These are phyloP conservation scores for Orthonevra nobilis DNA, from an alignment of 2,888 invertebrate genomes.

Conservation along the genomic window DNA sequence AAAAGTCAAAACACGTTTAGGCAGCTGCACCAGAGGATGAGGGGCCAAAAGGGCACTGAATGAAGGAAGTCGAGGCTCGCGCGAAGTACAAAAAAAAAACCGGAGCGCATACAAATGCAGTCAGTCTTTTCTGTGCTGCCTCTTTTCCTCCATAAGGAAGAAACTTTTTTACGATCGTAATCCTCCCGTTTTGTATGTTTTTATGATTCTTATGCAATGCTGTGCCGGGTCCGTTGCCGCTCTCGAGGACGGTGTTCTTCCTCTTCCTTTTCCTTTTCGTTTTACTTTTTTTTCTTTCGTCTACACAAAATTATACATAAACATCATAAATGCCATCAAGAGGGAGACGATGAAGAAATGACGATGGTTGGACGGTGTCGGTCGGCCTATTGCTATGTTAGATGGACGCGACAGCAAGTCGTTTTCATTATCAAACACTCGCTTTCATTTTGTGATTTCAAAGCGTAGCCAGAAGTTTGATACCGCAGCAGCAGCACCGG, in stretches of 20 bases:
- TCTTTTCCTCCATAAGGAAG: constrained; percentile 65
- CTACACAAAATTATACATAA: constrained; percentile 50
- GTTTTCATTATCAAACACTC: constrained; percentile 45
- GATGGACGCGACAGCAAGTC: no score
- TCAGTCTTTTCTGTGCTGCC: no score
- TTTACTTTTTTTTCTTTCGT: constrained; percentile 12
- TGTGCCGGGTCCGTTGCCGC: background rate
- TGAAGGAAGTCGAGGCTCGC: constrained; percentile 9
- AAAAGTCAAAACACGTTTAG: constrained; percentile 16
- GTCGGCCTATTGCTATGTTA: no score
- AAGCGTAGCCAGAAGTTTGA: constrained; percentile 28
- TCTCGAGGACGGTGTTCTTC: constrained; percentile 8
- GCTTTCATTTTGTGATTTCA: constrained; percentile 30
- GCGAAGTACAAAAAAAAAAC: no score
- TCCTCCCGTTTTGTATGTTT: constrained; percentile 67
- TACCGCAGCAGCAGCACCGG: constrained; percentile 1
- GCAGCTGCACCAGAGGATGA: constrained; percentile 1
- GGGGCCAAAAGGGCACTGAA: constrained; percentile 14
- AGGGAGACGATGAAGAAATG: constrained; percentile 34
- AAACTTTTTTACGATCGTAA: constrained; percentile 66
- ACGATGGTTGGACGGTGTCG: constrained; percentile 13
- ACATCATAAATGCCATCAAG: constrained; percentile 54
- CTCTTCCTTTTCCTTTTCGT: constrained; percentile 11
- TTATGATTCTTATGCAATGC: constrained; percentile 66
- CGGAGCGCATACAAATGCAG: constrained; percentile 46